These are phyloP conservation scores for Entomobrya proxima DNA, from an alignment of 2,888 invertebrate species.

Conservation along the genomic window DNA sequence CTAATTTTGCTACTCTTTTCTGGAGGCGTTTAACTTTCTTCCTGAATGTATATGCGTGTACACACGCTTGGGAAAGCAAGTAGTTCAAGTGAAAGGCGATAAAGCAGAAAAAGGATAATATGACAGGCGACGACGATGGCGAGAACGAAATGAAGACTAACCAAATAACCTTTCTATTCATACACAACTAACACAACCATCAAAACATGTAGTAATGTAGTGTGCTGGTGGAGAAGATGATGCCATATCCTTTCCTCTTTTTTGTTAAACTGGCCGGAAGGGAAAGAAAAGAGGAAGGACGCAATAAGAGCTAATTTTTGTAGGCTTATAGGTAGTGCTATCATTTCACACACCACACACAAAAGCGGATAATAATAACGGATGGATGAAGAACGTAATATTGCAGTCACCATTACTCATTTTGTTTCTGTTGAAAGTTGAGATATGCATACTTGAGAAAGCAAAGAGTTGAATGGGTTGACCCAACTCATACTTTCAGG, in stretches of 20 bases:
- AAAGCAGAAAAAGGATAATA: conserved; percentile 55
- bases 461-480: no score
- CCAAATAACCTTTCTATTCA: conserved; percentile 49
- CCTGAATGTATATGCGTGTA: neutral
- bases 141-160: conserved; percentile 12
- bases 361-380: neutral
- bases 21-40: conserved; percentile 41
- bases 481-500: no score
- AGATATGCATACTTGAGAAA: neutral
- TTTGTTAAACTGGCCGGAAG: conserved; percentile 53
- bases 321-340: neutral
- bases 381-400: neutral
- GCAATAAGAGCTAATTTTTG: conserved; percentile 30
- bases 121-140: conserved; percentile 36
- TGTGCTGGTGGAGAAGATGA: conserved; percentile 7
- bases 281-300: conserved; percentile 23
- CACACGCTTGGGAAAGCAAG: conserved; percentile 40
- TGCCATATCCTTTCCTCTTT: conserved; percentile 18
- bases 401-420: conserved; percentile 19
- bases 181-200: no score
- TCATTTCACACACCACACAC: neutral
- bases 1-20: conserved; percentile 29
- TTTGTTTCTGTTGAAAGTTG: neutral
- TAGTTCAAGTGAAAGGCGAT: conserved; percentile 60
- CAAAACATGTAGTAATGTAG: neutral